Evolutionary conservation across 2,797 vertebrate genomes (phyloP).

Genomic region (Mastacembelus armatus): DNA sequence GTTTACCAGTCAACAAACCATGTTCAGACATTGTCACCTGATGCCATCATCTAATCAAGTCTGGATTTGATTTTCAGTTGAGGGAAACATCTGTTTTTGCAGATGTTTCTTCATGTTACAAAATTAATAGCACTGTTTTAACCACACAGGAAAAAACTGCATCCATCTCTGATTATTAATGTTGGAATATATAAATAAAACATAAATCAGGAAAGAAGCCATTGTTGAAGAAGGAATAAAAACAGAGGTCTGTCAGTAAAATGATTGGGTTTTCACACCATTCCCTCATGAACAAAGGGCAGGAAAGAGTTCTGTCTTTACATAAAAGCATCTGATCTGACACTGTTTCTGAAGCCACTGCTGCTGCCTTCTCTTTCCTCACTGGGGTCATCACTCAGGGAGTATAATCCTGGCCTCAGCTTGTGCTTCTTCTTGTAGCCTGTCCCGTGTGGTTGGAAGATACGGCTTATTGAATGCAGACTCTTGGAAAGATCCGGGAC

Average conservation of each 20-base stretch:
- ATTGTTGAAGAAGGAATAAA: background rate
- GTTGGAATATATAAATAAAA: background rate
- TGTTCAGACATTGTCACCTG: background rate
- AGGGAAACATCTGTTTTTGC: background rate
- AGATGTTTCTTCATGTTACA: background rate
- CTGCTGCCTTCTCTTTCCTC: conserved; percentile 76
- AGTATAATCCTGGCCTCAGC: conserved; percentile 75
- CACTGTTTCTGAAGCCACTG: conserved; percentile 64
- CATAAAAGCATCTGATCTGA: conserved; percentile 78
- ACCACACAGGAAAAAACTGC: background rate
- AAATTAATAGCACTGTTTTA: background rate
- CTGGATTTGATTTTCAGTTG: background rate
- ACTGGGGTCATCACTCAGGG: conserved; percentile 61
- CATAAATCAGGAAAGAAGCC: background rate
- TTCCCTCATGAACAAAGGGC: background rate
- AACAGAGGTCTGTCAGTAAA: background rate
- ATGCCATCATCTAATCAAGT: background rate
- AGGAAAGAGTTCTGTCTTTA: conserved; percentile 19
- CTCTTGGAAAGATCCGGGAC: conserved; percentile 86
- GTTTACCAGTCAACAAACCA: background rate
- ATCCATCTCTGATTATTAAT: background rate
- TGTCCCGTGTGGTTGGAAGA: conserved; percentile 83
- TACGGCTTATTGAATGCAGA: conserved; percentile 86
- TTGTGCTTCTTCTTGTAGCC: conserved; percentile 88
- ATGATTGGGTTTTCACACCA: background rate